phyloP scores from a whole-genome alignment of 64 coral and sea anemone species.

The Orbicella faveolata region DNA sequence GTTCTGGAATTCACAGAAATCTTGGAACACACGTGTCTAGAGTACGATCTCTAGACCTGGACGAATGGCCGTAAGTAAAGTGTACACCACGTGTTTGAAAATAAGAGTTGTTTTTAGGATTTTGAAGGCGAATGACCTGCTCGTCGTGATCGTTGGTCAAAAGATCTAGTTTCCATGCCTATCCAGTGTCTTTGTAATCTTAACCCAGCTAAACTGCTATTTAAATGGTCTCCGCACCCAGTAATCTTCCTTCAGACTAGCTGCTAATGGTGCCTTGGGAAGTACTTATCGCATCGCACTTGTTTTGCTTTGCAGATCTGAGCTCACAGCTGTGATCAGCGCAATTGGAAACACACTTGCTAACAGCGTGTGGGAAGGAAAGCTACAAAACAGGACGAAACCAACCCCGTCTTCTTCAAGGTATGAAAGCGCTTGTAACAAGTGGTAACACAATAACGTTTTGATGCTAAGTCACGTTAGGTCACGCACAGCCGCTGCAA shows the following conservation, averaged over 20 bases:
- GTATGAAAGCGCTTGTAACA: conserved; percentile 2
- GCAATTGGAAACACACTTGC: conserved; percentile 84
- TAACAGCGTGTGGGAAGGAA: conserved; percentile 95
- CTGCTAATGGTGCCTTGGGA: too few relatives aligned
- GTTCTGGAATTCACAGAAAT: conserved; percentile 96
- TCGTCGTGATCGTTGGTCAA: too few relatives aligned
- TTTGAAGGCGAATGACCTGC: too few relatives aligned
- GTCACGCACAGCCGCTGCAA: neutral
- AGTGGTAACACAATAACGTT: neutral
- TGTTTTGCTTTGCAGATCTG: conserved; percentile 58
- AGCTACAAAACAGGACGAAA: conserved; percentile 45
- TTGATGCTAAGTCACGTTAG: neutral
- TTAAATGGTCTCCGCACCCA: too few relatives aligned
- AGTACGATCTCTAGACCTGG: conserved; percentile 95
- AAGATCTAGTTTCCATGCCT: too few relatives aligned
- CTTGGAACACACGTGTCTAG: conserved; percentile 92
- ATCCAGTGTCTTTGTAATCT: too few relatives aligned
- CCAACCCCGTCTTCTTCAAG: conserved; percentile 64
- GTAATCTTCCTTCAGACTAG: too few relatives aligned
- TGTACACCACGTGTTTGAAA: neutral
- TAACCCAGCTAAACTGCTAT: too few relatives aligned
- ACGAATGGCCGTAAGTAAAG: conserved; percentile 92
- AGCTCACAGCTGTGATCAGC: conserved; percentile 87
- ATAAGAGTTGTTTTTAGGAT: neutral
- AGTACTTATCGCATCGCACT: neutral